phyloP scores from a whole-genome alignment of 2,797 vertebrate genomes.

The Paguma larvata region DNA sequence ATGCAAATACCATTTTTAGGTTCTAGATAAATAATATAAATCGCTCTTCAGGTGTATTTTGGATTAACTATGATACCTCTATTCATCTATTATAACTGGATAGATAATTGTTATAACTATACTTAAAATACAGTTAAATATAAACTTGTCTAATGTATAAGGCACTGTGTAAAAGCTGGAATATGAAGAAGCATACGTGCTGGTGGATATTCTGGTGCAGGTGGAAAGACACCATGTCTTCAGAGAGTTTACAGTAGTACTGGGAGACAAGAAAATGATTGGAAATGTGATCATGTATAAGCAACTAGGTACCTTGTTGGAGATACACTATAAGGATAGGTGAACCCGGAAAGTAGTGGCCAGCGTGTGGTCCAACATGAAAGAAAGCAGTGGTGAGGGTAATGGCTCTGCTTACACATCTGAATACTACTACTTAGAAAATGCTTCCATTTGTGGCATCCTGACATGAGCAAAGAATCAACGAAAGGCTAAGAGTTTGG shows the following conservation, averaged over 20 bases:
- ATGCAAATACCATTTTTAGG: neutral
- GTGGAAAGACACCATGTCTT: neutral
- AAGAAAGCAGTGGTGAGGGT: neutral
- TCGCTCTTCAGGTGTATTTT: neutral
- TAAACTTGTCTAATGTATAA: neutral
- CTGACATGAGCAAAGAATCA: neutral
- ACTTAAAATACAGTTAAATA: neutral
- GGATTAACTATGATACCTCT: neutral
- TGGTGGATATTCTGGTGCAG: neutral
- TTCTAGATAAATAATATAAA: slow-evolving; percentile 44
- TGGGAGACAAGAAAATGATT: neutral
- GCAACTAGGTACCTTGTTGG: neutral
- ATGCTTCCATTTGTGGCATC: neutral
- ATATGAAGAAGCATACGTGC: neutral
- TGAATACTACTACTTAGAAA: neutral
- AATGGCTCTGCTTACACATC: neutral
- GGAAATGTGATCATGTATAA: neutral
- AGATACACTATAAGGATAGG: neutral
- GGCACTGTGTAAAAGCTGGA: neutral
- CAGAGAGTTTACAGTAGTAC: neutral
- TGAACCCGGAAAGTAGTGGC: neutral
- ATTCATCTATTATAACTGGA: neutral
- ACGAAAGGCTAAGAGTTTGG: neutral
- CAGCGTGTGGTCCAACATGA: neutral
- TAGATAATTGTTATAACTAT: neutral